Evolutionary conservation across 2,888 invertebrate genomes (phyloP).

Genomic region (Amphiduros pacificus): DNA sequence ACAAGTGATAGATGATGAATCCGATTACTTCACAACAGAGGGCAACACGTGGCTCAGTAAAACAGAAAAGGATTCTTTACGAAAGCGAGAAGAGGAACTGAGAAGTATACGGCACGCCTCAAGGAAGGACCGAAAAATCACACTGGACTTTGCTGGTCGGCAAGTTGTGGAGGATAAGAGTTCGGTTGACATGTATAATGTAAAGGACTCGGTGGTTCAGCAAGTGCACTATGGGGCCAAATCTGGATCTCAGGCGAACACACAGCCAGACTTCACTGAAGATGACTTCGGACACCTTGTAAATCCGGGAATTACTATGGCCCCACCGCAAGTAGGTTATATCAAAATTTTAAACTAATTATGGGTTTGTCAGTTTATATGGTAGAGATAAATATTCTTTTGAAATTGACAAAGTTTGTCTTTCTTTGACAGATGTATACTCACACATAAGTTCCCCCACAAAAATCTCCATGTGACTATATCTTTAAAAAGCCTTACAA

Average conservation of each 20-base stretch:
- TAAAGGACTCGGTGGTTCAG: slow-evolving; percentile 56
- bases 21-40: slow-evolving; percentile 80
- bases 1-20: slow-evolving; percentile 88
- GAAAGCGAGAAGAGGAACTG: slow-evolving; percentile 70
- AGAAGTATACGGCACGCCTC: slow-evolving; percentile 73
- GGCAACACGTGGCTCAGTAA: slow-evolving; percentile 81
- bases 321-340: slow-evolving; percentile 47
- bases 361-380: no score
- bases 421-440: no score
- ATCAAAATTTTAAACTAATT: no score
- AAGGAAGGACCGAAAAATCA: slow-evolving; percentile 70
- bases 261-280: slow-evolving; percentile 24
- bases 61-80: slow-evolving; percentile 70
- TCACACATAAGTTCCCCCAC: no score
- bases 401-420: no score
- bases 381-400: no score
- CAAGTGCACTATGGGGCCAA: slow-evolving; percentile 50
- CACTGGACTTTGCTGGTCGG: slow-evolving; percentile 72
- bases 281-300: slow-evolving; percentile 34
- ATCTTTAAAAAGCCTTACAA: no score
- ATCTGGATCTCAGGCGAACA: no score
- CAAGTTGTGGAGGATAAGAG: slow-evolving; percentile 63
- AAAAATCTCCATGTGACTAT: no score
- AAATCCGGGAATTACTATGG: slow-evolving; percentile 40
- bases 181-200: slow-evolving; percentile 55